Evolutionary conservation across 2,888 invertebrate genomes (phyloP), one percentile per base, ranked within the genome.

Genomic region (Rhimphoctona megacephalus): DNA sequence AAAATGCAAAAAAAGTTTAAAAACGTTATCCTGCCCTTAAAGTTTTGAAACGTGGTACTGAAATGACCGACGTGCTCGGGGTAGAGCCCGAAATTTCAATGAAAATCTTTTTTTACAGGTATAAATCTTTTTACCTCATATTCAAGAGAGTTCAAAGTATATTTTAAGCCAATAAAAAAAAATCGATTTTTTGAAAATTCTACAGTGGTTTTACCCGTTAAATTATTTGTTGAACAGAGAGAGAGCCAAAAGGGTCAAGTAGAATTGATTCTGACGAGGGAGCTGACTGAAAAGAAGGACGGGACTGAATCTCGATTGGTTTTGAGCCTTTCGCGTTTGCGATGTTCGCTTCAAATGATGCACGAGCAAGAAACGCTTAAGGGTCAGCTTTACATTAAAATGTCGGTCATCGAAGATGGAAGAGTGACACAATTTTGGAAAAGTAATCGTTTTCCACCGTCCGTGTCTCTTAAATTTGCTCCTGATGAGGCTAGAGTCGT

Each of bases 381-480:
- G 95, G 96, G 96, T 52, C 96, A 96, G 79, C 95, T 97, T 90
- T 97, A 97, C 93, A 95, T 97, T 87, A 97, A 97, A 94, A 97
- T 97, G 84, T 96, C 96, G 0, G 96, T 97, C 85, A 96, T 96
- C 87, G 97, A 97, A 92, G 96, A 96, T 85, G 96, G 96, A 89
- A 90, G 95, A 76, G 94, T 95, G 54, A 94, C 95, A 43, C 95
- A 95, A 82, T 95, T 95, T 87, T 97, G 97, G 97, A 97, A 97
- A 92, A 97, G 97, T 89, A 96, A 96, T 90, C 95, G 96, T 88
- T 97, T 97, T 93, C 95, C 95, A 22, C 97, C 97, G 7, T 96
- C 97, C 5, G 96, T 97, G 83, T 97, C 97, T n/a, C 96, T 96
- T 90, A 96, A 97, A 94, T 96, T 97, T 95, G 96, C 97, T 90